A percentile compares a stretch with the other conserved stretches of the same genome.
Conservation (phyloP, 37 sponge, comb jelly and placozoan genomes). For the Axinella damicornis region DNA sequence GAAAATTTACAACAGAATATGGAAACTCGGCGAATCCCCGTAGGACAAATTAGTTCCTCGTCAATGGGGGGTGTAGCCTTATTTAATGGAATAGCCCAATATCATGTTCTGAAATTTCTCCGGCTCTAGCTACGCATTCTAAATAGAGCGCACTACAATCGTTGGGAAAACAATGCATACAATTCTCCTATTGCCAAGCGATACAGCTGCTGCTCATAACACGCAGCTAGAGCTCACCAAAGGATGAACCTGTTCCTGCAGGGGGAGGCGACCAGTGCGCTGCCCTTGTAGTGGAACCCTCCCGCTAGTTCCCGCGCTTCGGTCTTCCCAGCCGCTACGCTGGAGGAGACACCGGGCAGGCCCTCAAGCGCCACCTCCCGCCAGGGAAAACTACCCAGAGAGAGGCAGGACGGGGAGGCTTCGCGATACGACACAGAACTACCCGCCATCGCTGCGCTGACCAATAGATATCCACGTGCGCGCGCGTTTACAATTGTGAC, state of each 20-base stretch:
- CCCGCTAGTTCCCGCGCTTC: constrained; percentile 15
- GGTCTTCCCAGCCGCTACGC: not conserved
- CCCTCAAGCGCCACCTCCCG: constrained; percentile 19
- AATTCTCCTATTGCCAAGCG: no score
- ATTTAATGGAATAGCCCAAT: no score
- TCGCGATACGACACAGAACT: constrained; percentile 9
- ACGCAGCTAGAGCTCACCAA: constrained; percentile 35
- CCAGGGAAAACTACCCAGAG: constrained; percentile 37
- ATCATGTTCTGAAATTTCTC: no score
- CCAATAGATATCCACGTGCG: no score
- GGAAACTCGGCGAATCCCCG: no score
- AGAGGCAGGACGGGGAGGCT: constrained; percentile 18
- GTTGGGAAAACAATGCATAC: no score
- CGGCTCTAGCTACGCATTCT: not conserved
- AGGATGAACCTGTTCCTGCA: constrained; percentile 66
- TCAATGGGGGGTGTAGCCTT: no score
- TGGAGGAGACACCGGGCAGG: not conserved
- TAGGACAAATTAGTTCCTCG: no score
- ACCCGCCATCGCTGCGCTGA: not conserved
- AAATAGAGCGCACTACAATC: not conserved
- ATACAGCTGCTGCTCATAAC: not conserved
- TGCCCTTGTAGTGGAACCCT: constrained; percentile 40
- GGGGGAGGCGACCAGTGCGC: constrained; percentile 24
- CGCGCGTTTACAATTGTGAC: no score
- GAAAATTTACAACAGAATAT: no score